Percentiles rank a stretch among this genome's conserved stretches.
These are phyloP conservation scores for Drosophila albomicans DNA, from an alignment of 1,140 invertebrate genomes.

Conservation along the genomic window DNA sequence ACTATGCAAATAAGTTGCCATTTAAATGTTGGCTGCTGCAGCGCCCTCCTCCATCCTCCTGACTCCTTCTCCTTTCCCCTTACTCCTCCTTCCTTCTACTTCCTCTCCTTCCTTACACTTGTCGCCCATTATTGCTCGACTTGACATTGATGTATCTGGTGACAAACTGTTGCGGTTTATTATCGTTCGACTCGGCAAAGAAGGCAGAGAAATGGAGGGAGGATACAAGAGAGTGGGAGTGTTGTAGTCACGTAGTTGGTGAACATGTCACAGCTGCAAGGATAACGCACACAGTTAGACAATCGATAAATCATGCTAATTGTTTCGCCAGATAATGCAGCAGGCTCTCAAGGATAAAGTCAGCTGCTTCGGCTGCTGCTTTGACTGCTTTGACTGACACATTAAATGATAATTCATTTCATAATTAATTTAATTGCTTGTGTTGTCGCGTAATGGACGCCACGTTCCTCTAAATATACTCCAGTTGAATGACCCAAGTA, in stretches of 20 bases:
- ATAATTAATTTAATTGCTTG: constrained; percentile 40
- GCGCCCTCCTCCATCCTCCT: not conserved
- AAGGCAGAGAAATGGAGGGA: no score
- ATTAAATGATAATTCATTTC: constrained; percentile 23
- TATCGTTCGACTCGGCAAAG: constrained; percentile 20
- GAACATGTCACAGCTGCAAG: constrained; percentile 64
- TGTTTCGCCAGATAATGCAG: constrained; percentile 52
- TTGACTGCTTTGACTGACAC: no score
- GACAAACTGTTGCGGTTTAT: constrained; percentile 75
- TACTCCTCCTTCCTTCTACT: not conserved
- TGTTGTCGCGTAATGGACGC: constrained; percentile 24
- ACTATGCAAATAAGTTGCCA: constrained; percentile 56
- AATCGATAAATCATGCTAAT: constrained; percentile 79
- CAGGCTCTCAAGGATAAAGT: constrained; percentile 10
- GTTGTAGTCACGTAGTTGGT: constrained; percentile 62
- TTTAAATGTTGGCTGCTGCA: constrained; percentile 43
- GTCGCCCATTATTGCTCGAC: constrained; percentile 59
- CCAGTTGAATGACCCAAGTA: constrained; percentile 25
- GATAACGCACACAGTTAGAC: constrained; percentile 14
- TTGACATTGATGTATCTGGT: constrained; percentile 83
- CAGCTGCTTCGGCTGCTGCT: not conserved
- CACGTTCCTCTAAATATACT: constrained; percentile 15
- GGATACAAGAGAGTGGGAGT: no score
- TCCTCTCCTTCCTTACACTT: constrained; percentile 5
- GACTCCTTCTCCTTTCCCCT: constrained; percentile 4